These are phyloP conservation scores for Drosophila bunnanda DNA, from an alignment of 2,888 invertebrate genomes.

Conservation along the genomic window DNA sequence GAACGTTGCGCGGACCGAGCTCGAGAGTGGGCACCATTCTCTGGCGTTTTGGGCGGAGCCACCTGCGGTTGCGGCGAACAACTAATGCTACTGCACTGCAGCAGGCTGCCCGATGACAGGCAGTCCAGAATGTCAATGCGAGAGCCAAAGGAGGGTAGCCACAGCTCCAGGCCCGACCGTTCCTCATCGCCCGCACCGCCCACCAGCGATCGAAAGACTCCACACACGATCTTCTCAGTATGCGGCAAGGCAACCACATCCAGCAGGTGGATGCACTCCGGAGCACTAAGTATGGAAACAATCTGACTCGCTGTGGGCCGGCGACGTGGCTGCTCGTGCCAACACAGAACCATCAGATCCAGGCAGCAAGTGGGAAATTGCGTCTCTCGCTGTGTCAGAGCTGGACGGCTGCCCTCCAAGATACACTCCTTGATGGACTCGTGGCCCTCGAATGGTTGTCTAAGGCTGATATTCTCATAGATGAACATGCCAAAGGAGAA, in stretches of 20 bases:
- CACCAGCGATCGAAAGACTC: constrained; percentile 84
- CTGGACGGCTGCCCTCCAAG: constrained; percentile 96
- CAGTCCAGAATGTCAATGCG: constrained; percentile 88
- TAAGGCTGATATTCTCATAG: constrained; percentile 96
- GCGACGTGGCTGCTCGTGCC: constrained; percentile 93
- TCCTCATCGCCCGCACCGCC: constrained; percentile 86
- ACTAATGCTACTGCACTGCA: constrained; percentile 87
- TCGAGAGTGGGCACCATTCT: constrained; percentile 55
- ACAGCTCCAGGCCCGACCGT: constrained; percentile 88
- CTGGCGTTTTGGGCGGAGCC: constrained; percentile 58
- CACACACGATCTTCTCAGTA: constrained; percentile 88
- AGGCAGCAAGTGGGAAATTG: constrained; percentile 94
- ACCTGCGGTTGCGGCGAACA: constrained; percentile 79
- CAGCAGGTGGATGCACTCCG: constrained; percentile 95
- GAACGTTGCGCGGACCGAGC: constrained; percentile 73
- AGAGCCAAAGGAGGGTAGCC: constrained; percentile 89
- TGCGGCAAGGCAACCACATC: constrained; percentile 91
- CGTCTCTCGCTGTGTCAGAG: constrained; percentile 92
- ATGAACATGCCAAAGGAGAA: constrained; percentile 99
- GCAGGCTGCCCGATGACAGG: constrained; percentile 86
- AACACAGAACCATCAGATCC: constrained; percentile 98
- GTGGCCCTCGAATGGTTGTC: constrained; percentile 97
- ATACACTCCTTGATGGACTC: constrained; percentile 99
- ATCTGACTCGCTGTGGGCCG: constrained; percentile 97
- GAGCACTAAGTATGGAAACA: constrained; percentile 94